Evolutionary conservation across 2,888 invertebrate genomes (phyloP).

Genomic region (Alcis repandata): DNA sequence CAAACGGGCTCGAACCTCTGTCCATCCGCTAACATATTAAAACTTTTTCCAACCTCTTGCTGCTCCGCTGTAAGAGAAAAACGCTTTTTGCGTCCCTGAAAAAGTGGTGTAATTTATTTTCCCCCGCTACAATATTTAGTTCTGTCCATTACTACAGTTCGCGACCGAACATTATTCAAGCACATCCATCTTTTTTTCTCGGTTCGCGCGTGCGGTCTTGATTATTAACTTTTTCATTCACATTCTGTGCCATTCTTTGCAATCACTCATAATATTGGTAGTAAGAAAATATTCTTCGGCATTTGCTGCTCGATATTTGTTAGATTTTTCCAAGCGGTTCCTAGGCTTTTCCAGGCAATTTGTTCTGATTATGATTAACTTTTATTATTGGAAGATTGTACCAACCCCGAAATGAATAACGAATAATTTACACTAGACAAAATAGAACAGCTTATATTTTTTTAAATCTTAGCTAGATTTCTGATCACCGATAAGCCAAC

Average conservation of each 20-base stretch:
- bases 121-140: slow-evolving; percentile 85
- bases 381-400: no score
- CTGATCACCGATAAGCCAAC: no score
- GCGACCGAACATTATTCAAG: slow-evolving; percentile 85
- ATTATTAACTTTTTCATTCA: slow-evolving; percentile 83
- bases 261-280: slow-evolving; percentile 59
- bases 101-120: slow-evolving; percentile 85
- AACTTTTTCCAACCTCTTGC: slow-evolving; percentile 72
- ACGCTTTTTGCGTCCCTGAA: slow-evolving; percentile 82
- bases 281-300: slow-evolving; percentile 10
- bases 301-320: not conserved
- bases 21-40: slow-evolving; percentile 71
- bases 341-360: not conserved
- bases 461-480: no score
- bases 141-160: slow-evolving; percentile 86
- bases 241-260: slow-evolving; percentile 64
- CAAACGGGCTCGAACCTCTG: slow-evolving; percentile 51
- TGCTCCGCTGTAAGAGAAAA: slow-evolving; percentile 74
- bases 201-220: slow-evolving; percentile 71
- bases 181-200: slow-evolving; percentile 82
- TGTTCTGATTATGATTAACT: not conserved
- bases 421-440: no score
- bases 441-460: no score
- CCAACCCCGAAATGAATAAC: no score
- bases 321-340: not conserved